Evolutionary conservation across 2,113 vertebrate species (phyloP).

Genomic region (Cairina moschata): DNA sequence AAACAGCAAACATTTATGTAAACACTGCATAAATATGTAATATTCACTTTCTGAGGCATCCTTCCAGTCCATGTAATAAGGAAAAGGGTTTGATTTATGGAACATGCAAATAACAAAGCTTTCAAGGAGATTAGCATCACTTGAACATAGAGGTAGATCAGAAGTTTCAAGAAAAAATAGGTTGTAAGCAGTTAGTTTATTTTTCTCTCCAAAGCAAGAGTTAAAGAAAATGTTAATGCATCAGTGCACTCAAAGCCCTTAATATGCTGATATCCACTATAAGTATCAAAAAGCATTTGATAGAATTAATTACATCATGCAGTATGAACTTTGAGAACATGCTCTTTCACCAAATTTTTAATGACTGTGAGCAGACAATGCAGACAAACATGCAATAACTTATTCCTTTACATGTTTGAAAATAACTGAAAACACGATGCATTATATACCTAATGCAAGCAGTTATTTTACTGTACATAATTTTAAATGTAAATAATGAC

Average conservation of each 20-base stretch:
- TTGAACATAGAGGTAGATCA: constrained; percentile 48
- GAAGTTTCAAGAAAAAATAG: constrained; percentile 12
- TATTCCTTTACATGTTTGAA: neutral
- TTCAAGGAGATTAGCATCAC: constrained; percentile 27
- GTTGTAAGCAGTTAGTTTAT: constrained; percentile 16
- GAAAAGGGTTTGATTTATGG: constrained; percentile 45
- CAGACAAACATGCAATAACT: neutral
- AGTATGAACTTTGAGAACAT: neutral
- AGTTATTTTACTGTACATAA: neutral
- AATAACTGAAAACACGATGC: neutral
- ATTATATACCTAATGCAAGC: neutral
- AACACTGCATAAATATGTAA: neutral
- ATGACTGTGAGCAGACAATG: neutral
- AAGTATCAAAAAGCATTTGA: constrained; percentile 11
- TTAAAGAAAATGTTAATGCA: constrained; percentile 55
- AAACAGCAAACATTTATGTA: neutral
- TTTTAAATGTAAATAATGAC: neutral
- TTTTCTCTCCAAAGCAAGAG: constrained; percentile 40
- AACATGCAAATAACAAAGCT: constrained; percentile 67
- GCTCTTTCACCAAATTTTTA: neutral
- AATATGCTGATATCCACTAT: constrained; percentile 79
- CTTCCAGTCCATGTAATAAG: constrained; percentile 71
- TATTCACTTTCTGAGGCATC: constrained; percentile 73
- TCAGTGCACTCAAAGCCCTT: constrained; percentile 75
- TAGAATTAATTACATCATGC: constrained; percentile 5